phyloP scores from a whole-genome alignment of 1,140 invertebrate species.

The Leptinotarsa undecemlineata region DNA sequence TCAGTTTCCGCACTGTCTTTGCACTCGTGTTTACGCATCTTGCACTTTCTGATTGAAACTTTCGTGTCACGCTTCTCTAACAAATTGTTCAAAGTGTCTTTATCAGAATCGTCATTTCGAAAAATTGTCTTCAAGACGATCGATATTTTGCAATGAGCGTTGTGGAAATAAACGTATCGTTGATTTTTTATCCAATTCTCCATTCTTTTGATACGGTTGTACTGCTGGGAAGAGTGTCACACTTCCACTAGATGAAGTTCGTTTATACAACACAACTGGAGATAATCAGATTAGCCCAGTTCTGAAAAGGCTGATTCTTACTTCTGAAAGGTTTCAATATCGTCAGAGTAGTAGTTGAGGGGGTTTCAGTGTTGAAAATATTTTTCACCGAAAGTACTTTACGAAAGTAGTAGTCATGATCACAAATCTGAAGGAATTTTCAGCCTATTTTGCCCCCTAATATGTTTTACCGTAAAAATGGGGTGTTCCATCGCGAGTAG shows the following conservation, averaged over 20 bases:
- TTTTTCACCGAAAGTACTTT: too few species aligned
- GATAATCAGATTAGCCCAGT: constrained; percentile 1
- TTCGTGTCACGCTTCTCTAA: constrained; percentile 14
- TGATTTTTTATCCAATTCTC: constrained; percentile 31
- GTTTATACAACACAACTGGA: neutral
- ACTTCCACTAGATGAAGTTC: too few species aligned
- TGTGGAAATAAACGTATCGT: constrained; percentile 21
- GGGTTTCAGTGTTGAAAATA: too few species aligned
- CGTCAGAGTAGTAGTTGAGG: neutral
- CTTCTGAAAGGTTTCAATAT: neutral
- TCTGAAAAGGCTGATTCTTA: neutral
- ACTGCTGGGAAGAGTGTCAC: neutral
- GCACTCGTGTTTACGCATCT: constrained; percentile 4
- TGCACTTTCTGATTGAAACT: neutral
- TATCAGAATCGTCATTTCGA: neutral
- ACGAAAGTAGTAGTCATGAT: too few species aligned
- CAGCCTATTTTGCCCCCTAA: too few species aligned
- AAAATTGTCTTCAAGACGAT: constrained; percentile 23
- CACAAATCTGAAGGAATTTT: too few species aligned
- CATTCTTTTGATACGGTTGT: constrained; percentile 6
- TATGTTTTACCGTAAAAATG: too few species aligned
- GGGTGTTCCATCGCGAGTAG: too few species aligned
- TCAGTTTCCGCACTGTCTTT: constrained; percentile 9
- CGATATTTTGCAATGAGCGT: constrained; percentile 11
- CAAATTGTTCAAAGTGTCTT: constrained; percentile 19